These are phyloP conservation scores for Pinna nobilis DNA, from an alignment of 1,140 invertebrate species.

Conservation along the genomic window DNA sequence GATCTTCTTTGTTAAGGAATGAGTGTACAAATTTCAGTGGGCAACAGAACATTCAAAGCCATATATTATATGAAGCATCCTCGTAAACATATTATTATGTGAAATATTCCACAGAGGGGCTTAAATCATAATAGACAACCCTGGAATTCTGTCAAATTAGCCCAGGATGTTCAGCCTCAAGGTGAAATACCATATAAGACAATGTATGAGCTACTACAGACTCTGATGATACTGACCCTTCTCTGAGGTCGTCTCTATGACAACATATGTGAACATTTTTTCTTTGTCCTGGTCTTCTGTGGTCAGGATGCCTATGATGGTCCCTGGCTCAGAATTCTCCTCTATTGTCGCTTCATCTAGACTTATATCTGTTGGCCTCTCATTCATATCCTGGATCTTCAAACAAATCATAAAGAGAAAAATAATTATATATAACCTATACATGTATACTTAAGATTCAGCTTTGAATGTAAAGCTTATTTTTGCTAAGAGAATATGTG, in stretches of 20 bases:
- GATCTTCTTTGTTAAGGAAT: no score
- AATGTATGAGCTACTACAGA: no score
- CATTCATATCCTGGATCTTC: conserved; percentile 59
- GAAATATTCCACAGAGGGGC: not conserved
- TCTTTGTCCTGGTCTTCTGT: conserved; percentile 50
- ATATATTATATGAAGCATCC: no score
- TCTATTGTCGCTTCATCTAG: conserved; percentile 49
- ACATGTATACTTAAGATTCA: not conserved
- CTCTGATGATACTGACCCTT: not conserved
- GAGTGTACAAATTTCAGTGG: no score
- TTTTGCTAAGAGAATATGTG: not conserved
- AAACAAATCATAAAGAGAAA: conserved; percentile 2
- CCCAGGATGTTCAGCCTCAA: no score
- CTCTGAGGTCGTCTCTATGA: not conserved
- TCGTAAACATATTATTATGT: not conserved
- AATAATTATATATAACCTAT: not conserved
- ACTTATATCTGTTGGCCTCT: conserved; percentile 45
- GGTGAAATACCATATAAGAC: not conserved
- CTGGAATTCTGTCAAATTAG: no score
- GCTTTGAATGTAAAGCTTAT: not conserved
- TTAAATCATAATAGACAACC: no score
- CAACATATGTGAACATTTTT: conserved; percentile 49
- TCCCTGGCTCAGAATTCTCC: conserved; percentile 28
- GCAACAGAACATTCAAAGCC: no score
- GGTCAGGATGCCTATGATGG: conserved; percentile 26